phyloP scores from a whole-genome alignment of 1,140 invertebrate species.

The Anoplolepis gracilipes region DNA sequence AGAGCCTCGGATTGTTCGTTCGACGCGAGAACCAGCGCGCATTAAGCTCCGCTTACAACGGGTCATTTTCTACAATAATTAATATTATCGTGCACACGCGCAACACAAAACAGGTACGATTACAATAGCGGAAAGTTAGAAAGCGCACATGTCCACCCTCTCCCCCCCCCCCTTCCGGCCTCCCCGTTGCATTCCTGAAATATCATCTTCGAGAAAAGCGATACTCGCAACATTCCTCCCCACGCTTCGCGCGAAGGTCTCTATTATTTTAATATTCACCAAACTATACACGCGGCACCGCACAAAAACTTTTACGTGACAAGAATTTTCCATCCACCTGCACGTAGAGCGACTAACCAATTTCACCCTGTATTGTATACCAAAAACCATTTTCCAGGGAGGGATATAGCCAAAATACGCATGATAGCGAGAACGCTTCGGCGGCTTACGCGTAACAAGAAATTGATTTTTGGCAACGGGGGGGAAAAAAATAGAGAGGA shows the following conservation, averaged over 20 bases:
- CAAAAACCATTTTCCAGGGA: conserved; percentile 32
- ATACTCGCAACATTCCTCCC: neutral
- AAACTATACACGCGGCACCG: neutral
- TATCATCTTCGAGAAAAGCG: neutral
- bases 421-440: conserved; percentile 26
- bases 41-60: conserved; percentile 49
- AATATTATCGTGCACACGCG: conserved; percentile 8
- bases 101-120: neutral
- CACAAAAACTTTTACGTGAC: conserved; percentile 13
- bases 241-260: neutral
- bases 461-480: conserved; percentile 45
- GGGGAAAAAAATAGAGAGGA: neutral
- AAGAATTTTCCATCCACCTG: conserved; percentile 38
- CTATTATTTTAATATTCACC: conserved; percentile 22
- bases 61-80: conserved; percentile 49
- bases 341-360: neutral
- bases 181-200: neutral
- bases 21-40: conserved; percentile 54
- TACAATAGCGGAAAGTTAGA: neutral
- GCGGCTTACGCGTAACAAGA: conserved; percentile 55
- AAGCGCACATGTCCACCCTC: no score
- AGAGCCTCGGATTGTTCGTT: conserved; percentile 76
- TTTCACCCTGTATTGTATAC: conserved; percentile 16
- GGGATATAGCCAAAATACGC: conserved; percentile 30
- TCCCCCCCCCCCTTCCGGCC: no score